Conservation (phyloP, 2,113 vertebrate species). For the Marmota flaviventris region DNA sequence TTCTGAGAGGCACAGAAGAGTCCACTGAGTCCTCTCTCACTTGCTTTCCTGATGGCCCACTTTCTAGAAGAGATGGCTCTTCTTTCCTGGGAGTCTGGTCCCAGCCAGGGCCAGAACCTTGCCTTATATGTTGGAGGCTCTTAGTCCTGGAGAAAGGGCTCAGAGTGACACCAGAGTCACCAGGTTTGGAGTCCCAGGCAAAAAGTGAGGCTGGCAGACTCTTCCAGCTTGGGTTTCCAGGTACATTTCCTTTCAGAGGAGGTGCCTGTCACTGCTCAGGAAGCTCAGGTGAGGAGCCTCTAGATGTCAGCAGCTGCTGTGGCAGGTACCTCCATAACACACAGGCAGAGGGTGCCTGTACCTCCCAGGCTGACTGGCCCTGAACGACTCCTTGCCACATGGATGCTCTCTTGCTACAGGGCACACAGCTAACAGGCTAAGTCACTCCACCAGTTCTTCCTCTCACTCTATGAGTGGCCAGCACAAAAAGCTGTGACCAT, state of each 20-base stretch:
- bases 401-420: not conserved
- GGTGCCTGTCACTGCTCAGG: not conserved
- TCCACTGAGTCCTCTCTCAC: not conserved
- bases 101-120: not conserved
- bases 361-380: not conserved
- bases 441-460: not conserved
- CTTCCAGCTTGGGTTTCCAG: not conserved
- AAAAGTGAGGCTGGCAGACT: not conserved
- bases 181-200: not conserved
- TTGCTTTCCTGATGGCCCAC: not conserved
- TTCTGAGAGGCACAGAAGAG: not conserved
- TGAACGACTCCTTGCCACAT: not conserved
- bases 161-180: not conserved
- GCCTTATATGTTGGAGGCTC: not conserved
- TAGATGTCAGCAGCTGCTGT: not conserved
- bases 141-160: not conserved
- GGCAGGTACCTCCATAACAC: not conserved
- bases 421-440: too few species aligned
- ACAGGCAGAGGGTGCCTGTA: not conserved
- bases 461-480: not conserved
- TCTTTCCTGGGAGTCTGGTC: not conserved
- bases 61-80: not conserved
- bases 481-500: accelerated
- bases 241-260: not conserved
- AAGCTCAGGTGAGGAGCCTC: not conserved